Evolutionary conservation across 2,888 invertebrate genomes (phyloP).

Genomic region (Leptinotarsa juncta): DNA sequence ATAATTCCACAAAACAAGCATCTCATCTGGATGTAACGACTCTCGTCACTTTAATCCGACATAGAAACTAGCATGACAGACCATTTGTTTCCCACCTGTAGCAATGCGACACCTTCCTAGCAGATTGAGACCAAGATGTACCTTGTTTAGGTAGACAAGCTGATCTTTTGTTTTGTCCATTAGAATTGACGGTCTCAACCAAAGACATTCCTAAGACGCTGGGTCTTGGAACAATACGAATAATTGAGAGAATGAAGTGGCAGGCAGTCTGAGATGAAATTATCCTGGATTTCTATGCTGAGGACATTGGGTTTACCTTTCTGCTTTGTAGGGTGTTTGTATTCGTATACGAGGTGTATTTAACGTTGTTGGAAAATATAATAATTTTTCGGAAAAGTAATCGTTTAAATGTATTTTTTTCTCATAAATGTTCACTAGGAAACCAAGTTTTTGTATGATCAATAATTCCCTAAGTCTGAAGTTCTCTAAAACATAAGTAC

Average conservation of each 20-base stretch:
- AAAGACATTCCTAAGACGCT: slow-evolving; percentile 32
- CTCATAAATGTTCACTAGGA: no score
- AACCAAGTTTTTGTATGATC: no score
- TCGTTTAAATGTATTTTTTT: no score
- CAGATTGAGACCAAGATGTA: slow-evolving; percentile 27
- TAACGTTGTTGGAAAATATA: neutral
- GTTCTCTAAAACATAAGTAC: no score
- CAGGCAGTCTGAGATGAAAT: slow-evolving; percentile 22
- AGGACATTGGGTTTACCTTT: neutral
- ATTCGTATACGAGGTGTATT: neutral
- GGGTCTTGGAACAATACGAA: slow-evolving; percentile 29
- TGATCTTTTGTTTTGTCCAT: slow-evolving; percentile 43
- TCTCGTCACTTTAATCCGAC: neutral
- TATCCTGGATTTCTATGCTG: slow-evolving; percentile 25
- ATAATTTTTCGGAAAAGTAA: no score
- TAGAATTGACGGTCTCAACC: slow-evolving; percentile 38
- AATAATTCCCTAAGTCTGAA: no score
- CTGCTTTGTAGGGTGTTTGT: neutral
- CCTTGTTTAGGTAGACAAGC: slow-evolving; percentile 39
- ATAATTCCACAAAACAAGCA: neutral
- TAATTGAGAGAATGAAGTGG: slow-evolving; percentile 33
- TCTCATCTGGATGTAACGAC: neutral
- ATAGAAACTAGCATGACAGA: slow-evolving; percentile 15
- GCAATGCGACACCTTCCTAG: slow-evolving; percentile 15
- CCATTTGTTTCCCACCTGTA: slow-evolving; percentile 22